Evolutionary conservation across 2,113 vertebrate species (phyloP).

Genomic region (Hylia prasina): DNA sequence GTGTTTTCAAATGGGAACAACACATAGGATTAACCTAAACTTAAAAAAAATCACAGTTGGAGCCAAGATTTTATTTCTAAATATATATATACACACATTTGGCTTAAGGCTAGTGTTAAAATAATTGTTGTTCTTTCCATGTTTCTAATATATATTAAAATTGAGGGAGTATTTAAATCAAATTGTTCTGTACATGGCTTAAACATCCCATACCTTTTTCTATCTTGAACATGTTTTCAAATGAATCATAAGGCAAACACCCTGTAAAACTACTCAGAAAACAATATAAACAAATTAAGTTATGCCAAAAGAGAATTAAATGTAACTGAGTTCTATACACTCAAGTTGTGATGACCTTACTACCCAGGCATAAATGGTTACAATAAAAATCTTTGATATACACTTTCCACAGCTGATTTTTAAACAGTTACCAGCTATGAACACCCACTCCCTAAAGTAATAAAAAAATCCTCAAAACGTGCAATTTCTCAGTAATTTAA

Average conservation of each 20-base stretch:
- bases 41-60: not conserved
- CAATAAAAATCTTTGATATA: not conserved
- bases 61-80: not conserved
- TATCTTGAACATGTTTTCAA: not conserved
- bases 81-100: not conserved
- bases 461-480: not conserved
- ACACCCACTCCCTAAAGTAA: not conserved
- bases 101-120: not conserved
- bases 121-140: not conserved
- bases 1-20: not conserved
- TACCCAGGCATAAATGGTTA: not conserved
- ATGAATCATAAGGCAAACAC: not conserved
- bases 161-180: not conserved
- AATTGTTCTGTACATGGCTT: not conserved
- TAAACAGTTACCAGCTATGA: not conserved
- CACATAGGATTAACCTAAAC: not conserved
- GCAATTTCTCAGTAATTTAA: not conserved
- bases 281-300: not conserved
- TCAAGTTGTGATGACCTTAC: not conserved
- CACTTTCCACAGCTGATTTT: not conserved
- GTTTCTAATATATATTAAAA: conserved; percentile 38
- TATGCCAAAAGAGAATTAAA: not conserved
- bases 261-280: not conserved
- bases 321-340: not conserved
- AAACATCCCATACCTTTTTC: not conserved